These are phyloP conservation scores for Rhabditoides inermis DNA, from an alignment of 2,888 invertebrate species.

Conservation along the genomic window DNA sequence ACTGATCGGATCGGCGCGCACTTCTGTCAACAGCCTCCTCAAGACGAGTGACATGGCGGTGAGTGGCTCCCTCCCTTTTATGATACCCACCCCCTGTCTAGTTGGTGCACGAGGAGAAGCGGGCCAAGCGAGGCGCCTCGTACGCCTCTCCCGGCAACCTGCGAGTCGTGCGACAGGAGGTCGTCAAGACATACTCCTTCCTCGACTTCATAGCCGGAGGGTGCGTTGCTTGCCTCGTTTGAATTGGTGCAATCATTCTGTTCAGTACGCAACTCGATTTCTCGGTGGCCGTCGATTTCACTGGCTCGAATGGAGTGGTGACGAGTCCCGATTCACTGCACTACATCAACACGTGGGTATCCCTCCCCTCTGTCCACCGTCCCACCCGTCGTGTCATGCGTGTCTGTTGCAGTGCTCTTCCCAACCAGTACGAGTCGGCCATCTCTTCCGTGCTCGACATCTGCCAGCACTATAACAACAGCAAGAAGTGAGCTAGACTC, in stretches of 20 bases:
- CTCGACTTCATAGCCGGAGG: conserved; percentile 61
- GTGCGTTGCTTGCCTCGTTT: conserved; percentile 22
- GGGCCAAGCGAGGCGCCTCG: conserved; percentile 55
- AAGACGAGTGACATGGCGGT: too few relatives aligned
- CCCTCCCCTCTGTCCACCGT: conserved; percentile 21
- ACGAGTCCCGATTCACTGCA: conserved; percentile 53
- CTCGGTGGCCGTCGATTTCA: conserved; percentile 57
- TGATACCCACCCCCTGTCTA: too few relatives aligned
- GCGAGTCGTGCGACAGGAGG: conserved; percentile 44
- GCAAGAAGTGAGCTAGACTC: too few relatives aligned
- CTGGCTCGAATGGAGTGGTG: conserved; percentile 57
- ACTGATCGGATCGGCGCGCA: too few relatives aligned
- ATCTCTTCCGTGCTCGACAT: conserved; percentile 35
- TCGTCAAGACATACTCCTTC: conserved; percentile 56
- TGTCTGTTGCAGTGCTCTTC: conserved; percentile 32
- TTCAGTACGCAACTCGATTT: conserved; percentile 56
- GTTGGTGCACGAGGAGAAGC: conserved; percentile 56
- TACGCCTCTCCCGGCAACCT: conserved; percentile 57
- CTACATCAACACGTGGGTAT: conserved; percentile 52
- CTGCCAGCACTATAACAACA: conserved; percentile 47
- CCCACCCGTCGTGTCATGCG: too few relatives aligned
- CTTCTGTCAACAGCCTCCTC: too few relatives aligned
- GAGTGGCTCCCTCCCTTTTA: too few relatives aligned
- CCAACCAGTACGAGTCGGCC: conserved; percentile 58
- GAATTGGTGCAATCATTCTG: neutral